These are phyloP conservation scores for Hippocampus zosterae DNA, from an alignment of 2,113 vertebrate species.

Conservation along the genomic window DNA sequence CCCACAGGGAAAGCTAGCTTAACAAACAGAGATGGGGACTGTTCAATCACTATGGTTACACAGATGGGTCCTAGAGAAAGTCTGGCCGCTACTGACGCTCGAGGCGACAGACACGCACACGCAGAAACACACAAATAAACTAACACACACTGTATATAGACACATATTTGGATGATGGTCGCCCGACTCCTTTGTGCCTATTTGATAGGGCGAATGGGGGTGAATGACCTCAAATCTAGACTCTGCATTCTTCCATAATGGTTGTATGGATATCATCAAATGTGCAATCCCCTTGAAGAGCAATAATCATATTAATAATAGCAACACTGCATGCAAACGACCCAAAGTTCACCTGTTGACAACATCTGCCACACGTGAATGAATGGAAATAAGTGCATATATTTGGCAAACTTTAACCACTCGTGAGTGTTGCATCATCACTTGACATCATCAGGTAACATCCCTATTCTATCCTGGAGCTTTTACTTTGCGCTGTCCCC, in stretches of 20 bases:
- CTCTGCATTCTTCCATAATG: neutral
- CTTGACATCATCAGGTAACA: neutral
- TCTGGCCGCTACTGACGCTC: slow-evolving; percentile 44
- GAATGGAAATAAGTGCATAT: neutral
- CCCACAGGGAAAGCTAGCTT: slow-evolving; percentile 55
- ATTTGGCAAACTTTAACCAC: neutral
- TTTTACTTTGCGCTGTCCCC: slow-evolving; percentile 14
- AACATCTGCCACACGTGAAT: neutral
- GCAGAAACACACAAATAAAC: slow-evolving; percentile 18
- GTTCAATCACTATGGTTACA: slow-evolving; percentile 73
- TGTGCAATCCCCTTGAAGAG: neutral
- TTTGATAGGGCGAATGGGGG: neutral
- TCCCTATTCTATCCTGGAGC: neutral
- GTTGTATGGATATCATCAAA: neutral
- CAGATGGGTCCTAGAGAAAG: slow-evolving; percentile 64
- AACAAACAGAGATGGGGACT: slow-evolving; percentile 61
- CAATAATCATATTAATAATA: neutral
- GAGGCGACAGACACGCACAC: slow-evolving; percentile 39
- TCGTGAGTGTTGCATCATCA: neutral
- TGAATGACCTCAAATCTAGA: slow-evolving; percentile 6
- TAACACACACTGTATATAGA: slow-evolving; percentile 10
- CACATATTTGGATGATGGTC: slow-evolving; percentile 12
- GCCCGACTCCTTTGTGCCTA: neutral
- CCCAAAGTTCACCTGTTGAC: neutral
- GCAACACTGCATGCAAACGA: too few relatives aligned